Percentiles rank a stretch among this genome's conserved stretches.
These are phyloP conservation scores for Nesoenas mayeri DNA, from an alignment of 2,113 vertebrate species.

Conservation along the genomic window DNA sequence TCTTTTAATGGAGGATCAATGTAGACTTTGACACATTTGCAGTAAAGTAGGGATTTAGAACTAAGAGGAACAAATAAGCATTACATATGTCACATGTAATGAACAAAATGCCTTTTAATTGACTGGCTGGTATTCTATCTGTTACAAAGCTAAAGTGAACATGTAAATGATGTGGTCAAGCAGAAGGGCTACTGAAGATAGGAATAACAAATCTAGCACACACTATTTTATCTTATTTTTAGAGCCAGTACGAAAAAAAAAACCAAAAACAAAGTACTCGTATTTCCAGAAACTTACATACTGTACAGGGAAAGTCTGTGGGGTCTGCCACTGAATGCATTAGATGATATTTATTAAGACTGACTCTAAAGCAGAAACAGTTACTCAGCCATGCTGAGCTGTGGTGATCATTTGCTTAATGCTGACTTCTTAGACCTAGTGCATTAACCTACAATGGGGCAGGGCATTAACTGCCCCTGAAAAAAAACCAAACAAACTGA, in stretches of 20 bases:
- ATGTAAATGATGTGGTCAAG: not conserved
- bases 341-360: not conserved
- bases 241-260: not conserved
- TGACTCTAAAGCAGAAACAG: not conserved
- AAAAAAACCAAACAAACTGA: not conserved
- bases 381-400: not conserved
- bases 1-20: not conserved
- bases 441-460: not conserved
- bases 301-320: accelerated
- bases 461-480: not conserved
- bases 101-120: not conserved
- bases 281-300: not conserved
- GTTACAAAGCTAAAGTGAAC: not conserved
- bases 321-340: not conserved
- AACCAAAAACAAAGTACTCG: not conserved
- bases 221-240: not conserved
- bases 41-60: not conserved
- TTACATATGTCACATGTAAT: not conserved
- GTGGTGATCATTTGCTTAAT: not conserved
- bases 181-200: not conserved
- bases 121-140: not conserved
- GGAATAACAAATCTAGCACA: not conserved
- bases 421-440: not conserved
- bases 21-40: not conserved
- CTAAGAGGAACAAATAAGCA: not conserved